Evolutionary conservation across 2,113 vertebrate species (phyloP).

Genomic region (Nothocercus nigrocapillus): DNA sequence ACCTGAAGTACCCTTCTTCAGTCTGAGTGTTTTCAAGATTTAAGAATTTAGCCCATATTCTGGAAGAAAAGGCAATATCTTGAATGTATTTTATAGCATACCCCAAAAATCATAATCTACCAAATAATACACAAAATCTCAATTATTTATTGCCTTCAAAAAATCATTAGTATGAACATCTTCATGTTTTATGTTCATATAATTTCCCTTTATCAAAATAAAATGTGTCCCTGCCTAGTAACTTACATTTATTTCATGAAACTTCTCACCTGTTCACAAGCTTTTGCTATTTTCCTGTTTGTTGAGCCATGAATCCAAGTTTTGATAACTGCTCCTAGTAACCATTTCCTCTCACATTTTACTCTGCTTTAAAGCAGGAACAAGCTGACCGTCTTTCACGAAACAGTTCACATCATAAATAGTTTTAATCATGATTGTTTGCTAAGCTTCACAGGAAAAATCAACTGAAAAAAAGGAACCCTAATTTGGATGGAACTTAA

Average conservation of each 20-base stretch:
- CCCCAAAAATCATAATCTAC: background rate
- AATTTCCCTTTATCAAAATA: background rate
- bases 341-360: background rate
- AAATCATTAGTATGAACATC: background rate
- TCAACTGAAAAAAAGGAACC: background rate
- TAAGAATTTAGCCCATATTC: background rate
- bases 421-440: background rate
- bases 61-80: background rate
- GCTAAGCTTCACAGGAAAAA: background rate
- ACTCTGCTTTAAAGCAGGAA: background rate
- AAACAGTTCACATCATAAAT: background rate
- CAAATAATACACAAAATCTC: background rate
- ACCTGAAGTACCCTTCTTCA: background rate
- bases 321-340: background rate
- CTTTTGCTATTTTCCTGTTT: background rate
- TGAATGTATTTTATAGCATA: background rate
- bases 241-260: background rate
- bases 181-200: background rate
- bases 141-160: background rate
- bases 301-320: background rate
- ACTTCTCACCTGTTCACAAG: background rate
- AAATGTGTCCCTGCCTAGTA: background rate
- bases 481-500: constrained; percentile 7
- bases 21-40: background rate
- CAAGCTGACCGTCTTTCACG: background rate